A percentile compares a stretch with the other conserved stretches of the same genome.
These are phyloP conservation scores for Fopius arisanus DNA, from an alignment of 1,140 invertebrate genomes.

Conservation along the genomic window DNA sequence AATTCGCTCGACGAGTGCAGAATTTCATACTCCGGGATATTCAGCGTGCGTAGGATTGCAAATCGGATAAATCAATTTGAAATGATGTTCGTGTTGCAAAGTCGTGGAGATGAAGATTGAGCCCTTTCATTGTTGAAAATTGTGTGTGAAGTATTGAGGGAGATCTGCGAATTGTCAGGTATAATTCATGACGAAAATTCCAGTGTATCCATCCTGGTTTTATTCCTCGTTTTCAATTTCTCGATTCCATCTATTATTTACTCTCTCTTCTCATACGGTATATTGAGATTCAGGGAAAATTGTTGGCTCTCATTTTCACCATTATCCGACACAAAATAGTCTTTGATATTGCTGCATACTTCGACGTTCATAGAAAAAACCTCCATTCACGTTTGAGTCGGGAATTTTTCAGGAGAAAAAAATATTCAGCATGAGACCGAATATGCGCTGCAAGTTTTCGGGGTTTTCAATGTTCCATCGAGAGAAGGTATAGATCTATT, in stretches of 20 bases:
- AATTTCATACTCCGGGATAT: slow-evolving; percentile 52
- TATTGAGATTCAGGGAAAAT: not conserved
- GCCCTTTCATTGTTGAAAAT: not conserved
- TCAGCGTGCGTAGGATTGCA: slow-evolving; percentile 49
- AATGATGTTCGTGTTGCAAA: slow-evolving; percentile 46
- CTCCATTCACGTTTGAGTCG: not conserved
- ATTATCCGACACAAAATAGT: not conserved
- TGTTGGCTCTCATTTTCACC: not conserved
- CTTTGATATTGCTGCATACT: not conserved
- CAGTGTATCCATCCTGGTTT: not conserved
- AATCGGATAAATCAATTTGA: slow-evolving; percentile 50
- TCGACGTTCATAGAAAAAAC: not conserved
- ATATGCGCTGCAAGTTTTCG: too few species aligned
- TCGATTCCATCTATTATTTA: not conserved
- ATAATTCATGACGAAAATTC: slow-evolving; percentile 56
- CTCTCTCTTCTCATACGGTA: not conserved
- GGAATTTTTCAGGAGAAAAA: not conserved
- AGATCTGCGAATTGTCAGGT: slow-evolving; percentile 56
- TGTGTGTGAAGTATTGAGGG: slow-evolving; percentile 41
- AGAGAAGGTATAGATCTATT: too few species aligned
- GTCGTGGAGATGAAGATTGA: slow-evolving; percentile 18
- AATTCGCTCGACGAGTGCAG: slow-evolving; percentile 35
- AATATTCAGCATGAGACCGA: too few species aligned
- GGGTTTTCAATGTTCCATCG: too few species aligned
- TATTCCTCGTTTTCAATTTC: not conserved